These are phyloP conservation scores for Setophaga kirtlandii DNA, from an alignment of 2,113 vertebrate genomes.

Conservation along the genomic window DNA sequence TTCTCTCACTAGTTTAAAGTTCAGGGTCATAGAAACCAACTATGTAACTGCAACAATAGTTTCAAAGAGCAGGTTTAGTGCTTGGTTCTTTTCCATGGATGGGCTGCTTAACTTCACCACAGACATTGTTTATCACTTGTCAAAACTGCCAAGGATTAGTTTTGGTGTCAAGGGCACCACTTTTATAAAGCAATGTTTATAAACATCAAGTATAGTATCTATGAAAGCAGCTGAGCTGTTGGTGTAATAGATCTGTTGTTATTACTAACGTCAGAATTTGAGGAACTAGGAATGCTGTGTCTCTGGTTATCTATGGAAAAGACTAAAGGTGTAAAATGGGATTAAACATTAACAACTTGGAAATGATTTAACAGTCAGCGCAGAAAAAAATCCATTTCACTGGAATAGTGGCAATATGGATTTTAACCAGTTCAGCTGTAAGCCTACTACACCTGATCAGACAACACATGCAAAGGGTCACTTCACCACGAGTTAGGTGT, in stretches of 20 bases:
- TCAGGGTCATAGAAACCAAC: not conserved
- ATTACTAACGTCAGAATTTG: not conserved
- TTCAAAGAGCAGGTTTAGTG: not conserved
- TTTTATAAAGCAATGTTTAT: not conserved
- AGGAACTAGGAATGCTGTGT: not conserved
- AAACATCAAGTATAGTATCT: not conserved
- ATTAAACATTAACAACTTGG: not conserved
- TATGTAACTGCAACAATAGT: not conserved
- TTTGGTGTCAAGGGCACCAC: not conserved
- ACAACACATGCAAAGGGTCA: not conserved
- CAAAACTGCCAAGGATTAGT: not conserved
- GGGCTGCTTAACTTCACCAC: not conserved
- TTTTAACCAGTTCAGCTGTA: not conserved
- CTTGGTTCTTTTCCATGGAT: not conserved
- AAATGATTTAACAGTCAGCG: not conserved
- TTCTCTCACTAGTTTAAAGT: not conserved
- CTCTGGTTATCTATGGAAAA: not conserved
- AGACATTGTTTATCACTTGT: not conserved
- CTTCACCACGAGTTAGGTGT: not conserved
- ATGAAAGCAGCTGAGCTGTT: not conserved
- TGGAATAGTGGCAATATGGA: not conserved
- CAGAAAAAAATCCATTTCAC: not conserved
- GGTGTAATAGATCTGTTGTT: not conserved
- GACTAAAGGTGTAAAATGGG: not conserved
- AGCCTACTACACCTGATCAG: not conserved